These are phyloP conservation scores for Alouatta palliata DNA, from an alignment of 2,113 vertebrate genomes.

Conservation along the genomic window DNA sequence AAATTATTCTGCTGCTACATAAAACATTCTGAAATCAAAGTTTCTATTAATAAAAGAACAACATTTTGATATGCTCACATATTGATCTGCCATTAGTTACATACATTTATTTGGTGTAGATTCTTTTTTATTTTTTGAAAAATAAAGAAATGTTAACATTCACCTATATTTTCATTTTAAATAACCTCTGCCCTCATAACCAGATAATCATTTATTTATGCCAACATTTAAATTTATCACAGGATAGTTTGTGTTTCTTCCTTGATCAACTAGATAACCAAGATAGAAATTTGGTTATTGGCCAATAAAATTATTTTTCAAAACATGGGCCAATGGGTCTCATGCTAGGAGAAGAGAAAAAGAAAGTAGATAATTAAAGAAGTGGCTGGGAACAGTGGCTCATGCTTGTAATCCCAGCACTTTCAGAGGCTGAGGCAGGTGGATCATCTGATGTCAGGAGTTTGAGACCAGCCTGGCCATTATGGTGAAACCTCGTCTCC, in stretches of 20 bases:
- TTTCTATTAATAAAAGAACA: slow-evolving; percentile 36
- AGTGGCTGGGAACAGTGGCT: not conserved
- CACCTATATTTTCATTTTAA: not conserved
- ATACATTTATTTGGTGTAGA: not conserved
- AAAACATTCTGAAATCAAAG: slow-evolving; percentile 68
- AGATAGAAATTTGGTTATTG: not conserved
- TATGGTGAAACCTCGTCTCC: too few species aligned
- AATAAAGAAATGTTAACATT: not conserved
- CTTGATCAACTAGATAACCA: not conserved
- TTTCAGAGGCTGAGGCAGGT: too few species aligned
- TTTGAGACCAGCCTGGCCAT: too few species aligned
- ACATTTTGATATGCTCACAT: not conserved
- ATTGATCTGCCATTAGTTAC: not conserved
- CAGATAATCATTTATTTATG: not conserved
- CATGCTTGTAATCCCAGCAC: too few species aligned
- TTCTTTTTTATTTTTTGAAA: not conserved
- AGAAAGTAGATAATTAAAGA: not conserved
- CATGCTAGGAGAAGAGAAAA: not conserved
- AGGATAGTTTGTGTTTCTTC: not conserved
- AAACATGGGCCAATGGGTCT: not conserved
- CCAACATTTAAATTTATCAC: not conserved
- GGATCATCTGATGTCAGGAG: too few species aligned
- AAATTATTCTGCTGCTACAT: slow-evolving; percentile 63
- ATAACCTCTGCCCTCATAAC: not conserved
- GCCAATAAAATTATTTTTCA: not conserved